Base-by-base conservation (phyloP, 2,113 vertebrate genomes). In the Hippocampus comes region DNA sequence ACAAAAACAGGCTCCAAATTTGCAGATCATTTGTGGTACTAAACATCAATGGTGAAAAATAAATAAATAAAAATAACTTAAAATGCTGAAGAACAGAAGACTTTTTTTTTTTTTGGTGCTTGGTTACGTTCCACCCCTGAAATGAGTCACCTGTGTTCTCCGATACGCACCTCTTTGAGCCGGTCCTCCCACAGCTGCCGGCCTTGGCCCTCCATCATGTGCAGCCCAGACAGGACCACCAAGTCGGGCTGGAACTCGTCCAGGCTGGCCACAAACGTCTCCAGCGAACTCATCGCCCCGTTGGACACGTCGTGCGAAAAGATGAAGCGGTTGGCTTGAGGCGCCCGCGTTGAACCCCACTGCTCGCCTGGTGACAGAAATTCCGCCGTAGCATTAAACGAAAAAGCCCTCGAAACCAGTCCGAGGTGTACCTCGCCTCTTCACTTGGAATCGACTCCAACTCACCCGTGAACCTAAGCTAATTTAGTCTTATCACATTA, bases 201-300 rank as follows among this genome's bases (percentile, higher is more conserved):
- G 83, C 93, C 95, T 84, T 95, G 95, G 49, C 98, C 97, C 80
- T 99, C 98, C 97, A 99, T 98, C 98, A 99, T 99, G 89, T 99
- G 98, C 51, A 99, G 90, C 17, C 98, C 98, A 0, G 97, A 99
- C 66, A 99, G 93, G 23, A 99, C 95, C 71, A 99, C 95, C 49
- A 99, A 89, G 21, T 97, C 95, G 0, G 97, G 97, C 82, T 94
- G 91, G 76, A 99, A 99, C 71, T 98, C 96, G 34, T 99, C 96
- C 89, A 99, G 82, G 82, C 95, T 99, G 48, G 93, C 93, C 83
- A 96, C 91, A 41, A 99, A 95, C 12, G 92, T 94, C 88, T 99
- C 97, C 89, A 99, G 90, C 43, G 91, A 92, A 61, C 93, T 96
- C 92, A 99, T 96, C 85, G 91, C 94, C 0, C 95, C 96, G 1